phyloP scores from a whole-genome alignment of 1,140 invertebrate genomes.

The Diploscapter pachys region DNA sequence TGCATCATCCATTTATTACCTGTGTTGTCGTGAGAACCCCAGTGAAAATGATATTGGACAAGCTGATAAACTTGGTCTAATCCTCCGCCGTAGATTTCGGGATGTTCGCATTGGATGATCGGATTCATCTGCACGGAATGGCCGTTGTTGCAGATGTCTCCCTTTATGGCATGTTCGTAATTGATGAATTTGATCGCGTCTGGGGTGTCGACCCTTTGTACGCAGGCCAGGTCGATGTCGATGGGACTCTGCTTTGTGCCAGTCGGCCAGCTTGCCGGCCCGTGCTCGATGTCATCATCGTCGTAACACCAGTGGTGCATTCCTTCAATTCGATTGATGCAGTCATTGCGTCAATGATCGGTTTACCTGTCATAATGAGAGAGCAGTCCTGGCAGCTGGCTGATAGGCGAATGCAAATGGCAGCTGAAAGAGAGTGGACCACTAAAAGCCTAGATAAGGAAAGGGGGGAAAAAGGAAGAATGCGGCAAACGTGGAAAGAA shows the following conservation, averaged over 20 bases:
- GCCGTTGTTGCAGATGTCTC: constrained; percentile 51
- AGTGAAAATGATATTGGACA: constrained; percentile 54
- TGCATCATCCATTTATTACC: too few species aligned
- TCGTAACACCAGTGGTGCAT: constrained; percentile 38
- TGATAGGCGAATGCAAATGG: too few species aligned
- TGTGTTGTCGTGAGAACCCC: constrained; percentile 50
- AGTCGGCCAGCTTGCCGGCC: constrained; percentile 45
- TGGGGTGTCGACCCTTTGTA: constrained; percentile 32
- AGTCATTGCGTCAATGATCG: too few species aligned
- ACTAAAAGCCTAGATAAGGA: too few species aligned
- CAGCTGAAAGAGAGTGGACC: too few species aligned
- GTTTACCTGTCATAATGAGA: too few species aligned
- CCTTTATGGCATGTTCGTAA: constrained; percentile 44
- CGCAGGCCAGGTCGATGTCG: constrained; percentile 43
- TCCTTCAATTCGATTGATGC: constrained; percentile 4
- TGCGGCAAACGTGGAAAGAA: too few species aligned
- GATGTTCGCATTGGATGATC: constrained; percentile 40
- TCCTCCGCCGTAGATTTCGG: constrained; percentile 52
- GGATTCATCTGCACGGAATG: constrained; percentile 52
- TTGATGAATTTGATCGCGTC: constrained; percentile 49
- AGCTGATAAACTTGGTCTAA: constrained; percentile 52
- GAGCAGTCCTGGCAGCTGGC: too few species aligned
- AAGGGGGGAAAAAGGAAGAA: too few species aligned
- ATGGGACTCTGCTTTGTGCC: constrained; percentile 50
- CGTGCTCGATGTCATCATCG: constrained; percentile 37